phyloP scores from a whole-genome alignment of 1,140 invertebrate species.

The Drosophila tristis region DNA sequence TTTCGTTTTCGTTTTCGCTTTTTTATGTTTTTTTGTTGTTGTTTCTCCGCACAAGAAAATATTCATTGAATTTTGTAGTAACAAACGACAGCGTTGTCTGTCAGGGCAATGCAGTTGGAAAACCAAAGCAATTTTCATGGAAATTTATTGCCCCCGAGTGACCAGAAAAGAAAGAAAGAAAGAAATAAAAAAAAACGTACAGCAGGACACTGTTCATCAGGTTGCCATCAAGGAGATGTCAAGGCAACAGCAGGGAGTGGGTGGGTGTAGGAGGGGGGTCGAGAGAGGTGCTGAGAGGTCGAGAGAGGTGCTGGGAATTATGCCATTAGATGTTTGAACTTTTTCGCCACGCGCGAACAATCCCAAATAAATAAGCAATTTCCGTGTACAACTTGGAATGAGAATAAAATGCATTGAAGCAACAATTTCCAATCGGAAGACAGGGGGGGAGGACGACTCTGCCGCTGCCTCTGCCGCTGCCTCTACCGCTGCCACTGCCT shows the following conservation, averaged over 20 bases:
- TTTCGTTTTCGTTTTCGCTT: conserved; percentile 6
- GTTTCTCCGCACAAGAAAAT: conserved; percentile 44
- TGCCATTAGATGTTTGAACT: conserved; percentile 46
- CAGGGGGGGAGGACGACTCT: not conserved
- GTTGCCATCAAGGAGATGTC: not conserved
- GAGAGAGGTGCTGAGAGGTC: conserved; percentile 10
- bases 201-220: conserved; percentile 17
- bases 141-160: conserved; percentile 56
- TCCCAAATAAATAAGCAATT: conserved; percentile 73
- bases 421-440: conserved; percentile 50
- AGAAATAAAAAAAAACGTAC: conserved; percentile 20
- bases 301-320: conserved; percentile 34
- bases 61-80: conserved; percentile 79
- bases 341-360: conserved; percentile 32
- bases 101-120: conserved; percentile 33
- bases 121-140: conserved; percentile 35
- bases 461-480: too few species aligned
- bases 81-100: conserved; percentile 70
- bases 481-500: too few species aligned
- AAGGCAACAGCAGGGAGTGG: not conserved
- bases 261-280: not conserved
- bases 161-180: conserved; percentile 13
- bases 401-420: conserved; percentile 65
- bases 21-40: conserved; percentile 7
- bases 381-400: conserved; percentile 41